phyloP scores from a whole-genome alignment of 1,140 invertebrate genomes.

The Macrostomum lignano region DNA sequence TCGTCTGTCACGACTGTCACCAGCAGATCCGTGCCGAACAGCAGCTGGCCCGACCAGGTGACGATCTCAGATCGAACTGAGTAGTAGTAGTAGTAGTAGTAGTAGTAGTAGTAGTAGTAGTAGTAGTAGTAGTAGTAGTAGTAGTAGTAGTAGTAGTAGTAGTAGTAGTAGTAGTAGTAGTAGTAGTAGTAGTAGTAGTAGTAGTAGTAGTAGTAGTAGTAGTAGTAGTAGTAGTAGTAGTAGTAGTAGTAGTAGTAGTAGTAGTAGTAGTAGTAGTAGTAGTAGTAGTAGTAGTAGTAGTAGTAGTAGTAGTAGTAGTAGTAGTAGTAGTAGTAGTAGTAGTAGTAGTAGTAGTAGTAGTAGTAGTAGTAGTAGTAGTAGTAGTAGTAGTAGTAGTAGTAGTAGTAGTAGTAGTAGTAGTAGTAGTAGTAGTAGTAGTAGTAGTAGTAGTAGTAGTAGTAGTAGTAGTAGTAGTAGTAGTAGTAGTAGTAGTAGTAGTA shows the following conservation, averaged over 20 bases:
- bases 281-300: constrained; percentile 2
- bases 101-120: constrained; percentile 2
- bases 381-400: constrained; percentile 2
- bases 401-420: constrained; percentile 2
- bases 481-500: constrained; percentile 2
- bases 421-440: constrained; percentile 2
- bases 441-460: constrained; percentile 2
- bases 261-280: constrained; percentile 2
- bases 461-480: constrained; percentile 2
- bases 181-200: constrained; percentile 2
- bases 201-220: constrained; percentile 2
- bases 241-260: constrained; percentile 2
- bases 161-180: constrained; percentile 2
- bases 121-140: constrained; percentile 2
- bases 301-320: constrained; percentile 2
- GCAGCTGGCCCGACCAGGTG: too few species aligned
- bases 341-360: constrained; percentile 2
- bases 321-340: constrained; percentile 2
- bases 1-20: too few species aligned
- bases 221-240: constrained; percentile 2
- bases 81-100: constrained; percentile 1
- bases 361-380: constrained; percentile 2
- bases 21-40: too few species aligned
- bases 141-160: constrained; percentile 2
- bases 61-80: too few species aligned